Evolutionary conservation across 2,113 vertebrate genomes (phyloP).

Genomic region (Nerophis ophidion): DNA sequence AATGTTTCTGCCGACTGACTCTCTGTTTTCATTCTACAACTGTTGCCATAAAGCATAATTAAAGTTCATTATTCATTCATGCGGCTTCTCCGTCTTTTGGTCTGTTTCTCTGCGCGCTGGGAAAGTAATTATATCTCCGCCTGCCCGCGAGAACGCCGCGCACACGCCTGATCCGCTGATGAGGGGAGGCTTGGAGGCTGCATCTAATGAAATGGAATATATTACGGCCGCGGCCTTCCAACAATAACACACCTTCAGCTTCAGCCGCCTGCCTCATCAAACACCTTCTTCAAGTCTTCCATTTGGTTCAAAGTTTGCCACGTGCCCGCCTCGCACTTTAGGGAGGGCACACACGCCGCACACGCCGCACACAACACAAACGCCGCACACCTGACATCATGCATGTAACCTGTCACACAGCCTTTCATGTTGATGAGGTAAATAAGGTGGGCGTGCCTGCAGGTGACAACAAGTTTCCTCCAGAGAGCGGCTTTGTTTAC

Average conservation of each 20-base stretch:
- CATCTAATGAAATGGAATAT: slow-evolving; percentile 62
- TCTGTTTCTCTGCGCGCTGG: slow-evolving; percentile 22
- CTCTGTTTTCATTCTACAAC: slow-evolving; percentile 64
- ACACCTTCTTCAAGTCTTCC: slow-evolving; percentile 8
- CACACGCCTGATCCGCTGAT: slow-evolving; percentile 58
- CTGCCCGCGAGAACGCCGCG: slow-evolving; percentile 38
- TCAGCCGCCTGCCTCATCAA: slow-evolving; percentile 6
- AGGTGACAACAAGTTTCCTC: slow-evolving; percentile 10
- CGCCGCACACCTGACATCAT: too few relatives aligned
- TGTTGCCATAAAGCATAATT: slow-evolving; percentile 67
- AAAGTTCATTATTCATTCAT: slow-evolving; percentile 59
- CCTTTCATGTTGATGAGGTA: slow-evolving; percentile 28
- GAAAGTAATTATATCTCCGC: slow-evolving; percentile 64
- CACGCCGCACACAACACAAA: neutral
- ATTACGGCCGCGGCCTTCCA: slow-evolving; percentile 36
- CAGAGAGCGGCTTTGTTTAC: slow-evolving; percentile 30
- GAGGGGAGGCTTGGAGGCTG: slow-evolving; percentile 56
- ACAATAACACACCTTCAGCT: slow-evolving; percentile 13
- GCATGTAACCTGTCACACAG: slow-evolving; percentile 19
- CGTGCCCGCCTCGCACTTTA: slow-evolving; percentile 8
- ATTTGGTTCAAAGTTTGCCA: slow-evolving; percentile 6
- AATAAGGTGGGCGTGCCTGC: slow-evolving; percentile 16
- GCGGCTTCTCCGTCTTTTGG: slow-evolving; percentile 31
- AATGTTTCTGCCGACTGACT: slow-evolving; percentile 55
- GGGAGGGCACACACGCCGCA: neutral